Conservation (phyloP, 2,888 invertebrate species). For the Acanthoscelides obtectus region DNA sequence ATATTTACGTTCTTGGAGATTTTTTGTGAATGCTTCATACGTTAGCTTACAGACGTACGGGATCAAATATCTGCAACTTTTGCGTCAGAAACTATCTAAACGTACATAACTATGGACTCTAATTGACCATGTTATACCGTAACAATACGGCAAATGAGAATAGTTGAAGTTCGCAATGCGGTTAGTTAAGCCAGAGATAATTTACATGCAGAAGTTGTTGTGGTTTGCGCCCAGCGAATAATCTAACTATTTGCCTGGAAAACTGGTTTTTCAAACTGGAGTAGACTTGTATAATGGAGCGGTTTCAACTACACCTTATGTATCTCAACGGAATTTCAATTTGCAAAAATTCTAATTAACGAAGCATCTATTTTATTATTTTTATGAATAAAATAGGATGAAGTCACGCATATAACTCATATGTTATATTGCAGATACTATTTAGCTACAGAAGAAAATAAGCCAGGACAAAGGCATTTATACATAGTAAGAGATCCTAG, state of each 20-base stretch:
- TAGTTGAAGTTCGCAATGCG: neutral
- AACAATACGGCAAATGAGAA: neutral
- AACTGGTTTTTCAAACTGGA: neutral
- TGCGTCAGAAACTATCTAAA: too few species aligned
- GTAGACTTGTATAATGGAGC: neutral
- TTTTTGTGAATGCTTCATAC: too few species aligned
- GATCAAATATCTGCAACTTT: too few species aligned
- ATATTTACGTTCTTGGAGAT: too few species aligned
- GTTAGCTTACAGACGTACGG: too few species aligned
- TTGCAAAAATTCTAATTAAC: too few species aligned
- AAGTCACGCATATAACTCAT: neutral
- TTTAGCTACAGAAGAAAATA: conserved; percentile 73
- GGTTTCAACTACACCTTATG: neutral
- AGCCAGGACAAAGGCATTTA: conserved; percentile 82
- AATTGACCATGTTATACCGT: neutral
- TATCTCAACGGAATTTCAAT: too few species aligned
- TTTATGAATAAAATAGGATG: too few species aligned
- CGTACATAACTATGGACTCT: neutral
- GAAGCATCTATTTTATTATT: too few species aligned
- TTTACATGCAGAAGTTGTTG: neutral
- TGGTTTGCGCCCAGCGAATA: neutral
- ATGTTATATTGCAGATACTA: conserved; percentile 42
- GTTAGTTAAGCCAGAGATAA: neutral
- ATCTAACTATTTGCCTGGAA: neutral
- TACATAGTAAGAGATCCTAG: conserved; percentile 79